Base-by-base conservation (phyloP, 2,888 invertebrate species). In the Hirtodrosophila confusa region DNA sequence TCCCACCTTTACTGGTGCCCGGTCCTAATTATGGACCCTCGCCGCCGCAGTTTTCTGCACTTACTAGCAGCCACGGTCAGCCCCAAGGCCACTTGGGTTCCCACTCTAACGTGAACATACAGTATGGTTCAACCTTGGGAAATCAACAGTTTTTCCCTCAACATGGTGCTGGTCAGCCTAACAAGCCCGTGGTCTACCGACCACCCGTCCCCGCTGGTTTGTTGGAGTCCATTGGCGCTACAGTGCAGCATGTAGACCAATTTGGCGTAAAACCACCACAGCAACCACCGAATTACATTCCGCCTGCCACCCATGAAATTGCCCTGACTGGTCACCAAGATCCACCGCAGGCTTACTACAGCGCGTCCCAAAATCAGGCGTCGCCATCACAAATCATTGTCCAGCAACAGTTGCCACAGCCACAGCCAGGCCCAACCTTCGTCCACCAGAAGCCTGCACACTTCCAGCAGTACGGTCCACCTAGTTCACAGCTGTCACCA, bases 121-220 rank as follows among this genome's bases (percentile, higher is more conserved):
- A 88, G 51, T 89, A 90, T 37, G 91, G 90, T 12, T 72, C 86
- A 6, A 82, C 88, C 1, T 86, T 86, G 3, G 90, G 89, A 3
- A 90, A 90, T 68, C 71, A 85, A 0, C 88, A 83, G 37, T 83
- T 84, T 1, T 85, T 88, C 69, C 74, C 88, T 11, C 74, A 75
- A 29, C 80, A 77, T 39, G 87, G 86, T 12, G 77, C 76, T n/a
- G 78, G 86, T 0, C 90, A 89, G 0, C 89, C 89, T 8, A 90
- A 74, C 47, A 93, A 93, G 33, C 96, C 96, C 0, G 93, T 96
- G 4, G 93, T 94, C 72, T 96, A 95, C 90, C 93, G 95, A 44
- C 95, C 95, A n/a, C 94, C 95, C 0, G 95, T 96, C 0, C 95
- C 96, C 0, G 92, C 93, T 49, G 95, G 95, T 0, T 90, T 96